phyloP scores from a whole-genome alignment of 1,140 invertebrate species.

The Melipona quadrifasciata region DNA sequence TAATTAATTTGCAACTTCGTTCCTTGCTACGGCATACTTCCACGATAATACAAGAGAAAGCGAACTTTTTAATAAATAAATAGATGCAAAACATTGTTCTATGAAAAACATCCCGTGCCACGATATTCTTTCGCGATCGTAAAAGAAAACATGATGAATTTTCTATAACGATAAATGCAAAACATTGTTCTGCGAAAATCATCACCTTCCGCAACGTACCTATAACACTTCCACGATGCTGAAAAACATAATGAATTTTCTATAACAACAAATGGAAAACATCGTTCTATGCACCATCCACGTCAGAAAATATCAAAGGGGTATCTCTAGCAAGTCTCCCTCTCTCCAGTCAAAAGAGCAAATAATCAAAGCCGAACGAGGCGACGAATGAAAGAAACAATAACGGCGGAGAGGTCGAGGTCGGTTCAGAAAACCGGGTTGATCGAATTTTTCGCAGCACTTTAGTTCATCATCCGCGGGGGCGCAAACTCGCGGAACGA shows the following conservation, averaged over 20 bases:
- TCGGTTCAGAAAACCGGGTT: conserved; percentile 36
- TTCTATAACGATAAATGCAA: neutral
- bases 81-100: neutral
- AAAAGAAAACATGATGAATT: neutral
- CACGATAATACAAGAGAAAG: neutral
- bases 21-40: no score
- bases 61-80: neutral
- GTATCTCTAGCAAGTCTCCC: no score
- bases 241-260: neutral
- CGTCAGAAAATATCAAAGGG: no score
- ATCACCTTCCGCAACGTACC: no score
- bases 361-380: neutral
- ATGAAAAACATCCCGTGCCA: no score
- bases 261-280: neutral
- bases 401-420: neutral
- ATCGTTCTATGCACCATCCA: no score
- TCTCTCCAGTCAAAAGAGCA: neutral
- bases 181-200: no score
- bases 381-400: neutral
- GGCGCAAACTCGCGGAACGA: conserved; percentile 41
- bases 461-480: conserved; percentile 43
- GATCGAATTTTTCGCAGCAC: conserved; percentile 50
- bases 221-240: no score
- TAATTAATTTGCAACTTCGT: neutral
- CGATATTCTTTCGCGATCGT: no score